phyloP scores from a whole-genome alignment of 2,797 vertebrate genomes.

The Pangasius djambal region DNA sequence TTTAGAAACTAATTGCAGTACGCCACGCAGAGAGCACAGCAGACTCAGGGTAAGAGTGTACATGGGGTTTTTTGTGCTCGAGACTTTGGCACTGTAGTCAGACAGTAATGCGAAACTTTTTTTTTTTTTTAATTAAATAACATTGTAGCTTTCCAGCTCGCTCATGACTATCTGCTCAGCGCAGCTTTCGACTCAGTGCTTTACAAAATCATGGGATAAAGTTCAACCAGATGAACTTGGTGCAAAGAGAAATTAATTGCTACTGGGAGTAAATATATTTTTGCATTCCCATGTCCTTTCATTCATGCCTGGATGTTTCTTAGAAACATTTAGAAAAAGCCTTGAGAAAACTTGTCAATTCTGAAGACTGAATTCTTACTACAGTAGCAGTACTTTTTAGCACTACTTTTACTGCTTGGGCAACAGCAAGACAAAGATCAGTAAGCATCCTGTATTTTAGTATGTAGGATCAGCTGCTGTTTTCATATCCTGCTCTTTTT shows the following conservation, averaged over 20 bases:
- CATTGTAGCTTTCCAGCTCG: neutral
- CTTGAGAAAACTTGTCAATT: neutral
- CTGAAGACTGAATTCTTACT: neutral
- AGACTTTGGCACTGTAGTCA: neutral
- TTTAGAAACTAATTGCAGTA: conserved; percentile 1
- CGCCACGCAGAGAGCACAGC: neutral
- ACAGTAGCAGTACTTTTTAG: neutral
- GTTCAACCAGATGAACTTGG: neutral
- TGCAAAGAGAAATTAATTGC: neutral
- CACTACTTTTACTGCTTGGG: too few relatives aligned
- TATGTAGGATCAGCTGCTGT: neutral
- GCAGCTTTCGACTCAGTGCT: neutral
- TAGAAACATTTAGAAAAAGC: neutral
- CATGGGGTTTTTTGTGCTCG: neutral
- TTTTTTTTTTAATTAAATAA: neutral
- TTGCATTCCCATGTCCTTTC: neutral
- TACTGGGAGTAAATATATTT: neutral
- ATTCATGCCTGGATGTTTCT: neutral
- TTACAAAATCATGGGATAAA: neutral
- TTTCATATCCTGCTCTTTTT: neutral
- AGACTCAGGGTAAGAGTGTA: neutral
- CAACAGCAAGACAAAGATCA: neutral
- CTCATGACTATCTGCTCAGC: neutral
- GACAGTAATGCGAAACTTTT: neutral
- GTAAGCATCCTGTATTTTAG: neutral